Percentiles rank a stretch among this genome's conserved stretches.
These are phyloP conservation scores for Carassius carassius DNA, from an alignment of 2,113 vertebrate genomes.

Conservation along the genomic window DNA sequence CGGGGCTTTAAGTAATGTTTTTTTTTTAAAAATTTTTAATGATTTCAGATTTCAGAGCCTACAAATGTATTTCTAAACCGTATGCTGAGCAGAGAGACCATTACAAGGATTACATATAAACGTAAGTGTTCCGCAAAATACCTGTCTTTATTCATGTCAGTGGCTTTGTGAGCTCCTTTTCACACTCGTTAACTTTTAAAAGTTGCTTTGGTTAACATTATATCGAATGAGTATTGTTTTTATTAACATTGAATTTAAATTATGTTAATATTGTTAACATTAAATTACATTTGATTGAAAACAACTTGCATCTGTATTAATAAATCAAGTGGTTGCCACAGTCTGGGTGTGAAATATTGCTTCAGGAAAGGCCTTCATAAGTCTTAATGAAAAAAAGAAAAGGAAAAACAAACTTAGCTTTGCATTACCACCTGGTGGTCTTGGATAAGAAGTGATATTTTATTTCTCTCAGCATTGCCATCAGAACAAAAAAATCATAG, in stretches of 20 bases:
- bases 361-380: background rate
- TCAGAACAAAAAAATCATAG: background rate
- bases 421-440: constrained; percentile 25
- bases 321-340: background rate
- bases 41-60: constrained; percentile 87
- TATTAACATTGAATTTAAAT: background rate
- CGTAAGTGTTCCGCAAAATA: constrained; percentile 59
- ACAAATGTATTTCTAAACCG: constrained; percentile 94
- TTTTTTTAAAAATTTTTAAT: constrained; percentile 47
- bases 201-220: background rate
- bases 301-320: background rate
- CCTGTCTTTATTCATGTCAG: background rate
- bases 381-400: background rate
- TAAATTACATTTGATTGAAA: background rate
- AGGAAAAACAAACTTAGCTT: background rate
- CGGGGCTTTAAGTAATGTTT: constrained; percentile 48
- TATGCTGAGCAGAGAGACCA: constrained; percentile 97
- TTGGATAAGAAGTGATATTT: background rate
- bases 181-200: background rate
- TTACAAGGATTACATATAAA: constrained; percentile 91
- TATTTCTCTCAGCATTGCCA: background rate
- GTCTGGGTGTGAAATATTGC: constrained; percentile 11
- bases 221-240: background rate
- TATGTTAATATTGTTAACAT: too few relatives aligned
- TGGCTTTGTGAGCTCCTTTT: too few relatives aligned